Conservation (phyloP, 2,888 invertebrate species). For the Proisotoma minuta region DNA sequence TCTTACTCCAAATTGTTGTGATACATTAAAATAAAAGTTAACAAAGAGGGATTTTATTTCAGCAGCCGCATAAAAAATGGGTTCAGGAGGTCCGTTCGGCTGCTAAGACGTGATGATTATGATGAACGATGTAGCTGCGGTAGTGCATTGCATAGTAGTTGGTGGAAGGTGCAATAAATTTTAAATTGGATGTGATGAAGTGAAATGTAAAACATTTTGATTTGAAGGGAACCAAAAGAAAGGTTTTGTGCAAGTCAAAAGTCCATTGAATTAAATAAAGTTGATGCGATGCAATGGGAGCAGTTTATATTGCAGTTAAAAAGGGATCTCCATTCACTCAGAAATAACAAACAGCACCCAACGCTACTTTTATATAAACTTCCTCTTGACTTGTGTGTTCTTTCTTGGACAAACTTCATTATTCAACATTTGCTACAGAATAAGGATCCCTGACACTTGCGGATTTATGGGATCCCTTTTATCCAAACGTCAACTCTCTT, state of each 20-base stretch:
- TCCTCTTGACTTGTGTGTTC: slow-evolving; percentile 21
- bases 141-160: background rate
- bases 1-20: background rate
- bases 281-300: slow-evolving; percentile 11
- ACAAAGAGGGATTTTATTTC: background rate
- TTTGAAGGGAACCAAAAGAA: slow-evolving; percentile 10
- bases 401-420: slow-evolving; percentile 35
- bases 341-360: slow-evolving; percentile 7
- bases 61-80: background rate
- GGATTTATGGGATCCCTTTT: slow-evolving; percentile 37
- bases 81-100: background rate
- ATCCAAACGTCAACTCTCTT: slow-evolving; percentile 3
- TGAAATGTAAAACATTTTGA: slow-evolving; percentile 15
- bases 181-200: slow-evolving; percentile 18
- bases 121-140: slow-evolving; percentile 4
- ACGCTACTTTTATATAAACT: background rate
- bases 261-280: background rate
- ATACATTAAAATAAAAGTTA: background rate
- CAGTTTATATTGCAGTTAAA: slow-evolving; percentile 13
- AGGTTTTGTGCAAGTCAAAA: slow-evolving; percentile 14
- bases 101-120: slow-evolving; percentile 3
- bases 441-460: slow-evolving; percentile 43
- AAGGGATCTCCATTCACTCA: slow-evolving; percentile 1
- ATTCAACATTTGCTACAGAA: slow-evolving; percentile 35
- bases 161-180: slow-evolving; percentile 9